Evolutionary conservation across 2,888 invertebrate genomes (phyloP).

Genomic region (Trachelus tabidus): DNA sequence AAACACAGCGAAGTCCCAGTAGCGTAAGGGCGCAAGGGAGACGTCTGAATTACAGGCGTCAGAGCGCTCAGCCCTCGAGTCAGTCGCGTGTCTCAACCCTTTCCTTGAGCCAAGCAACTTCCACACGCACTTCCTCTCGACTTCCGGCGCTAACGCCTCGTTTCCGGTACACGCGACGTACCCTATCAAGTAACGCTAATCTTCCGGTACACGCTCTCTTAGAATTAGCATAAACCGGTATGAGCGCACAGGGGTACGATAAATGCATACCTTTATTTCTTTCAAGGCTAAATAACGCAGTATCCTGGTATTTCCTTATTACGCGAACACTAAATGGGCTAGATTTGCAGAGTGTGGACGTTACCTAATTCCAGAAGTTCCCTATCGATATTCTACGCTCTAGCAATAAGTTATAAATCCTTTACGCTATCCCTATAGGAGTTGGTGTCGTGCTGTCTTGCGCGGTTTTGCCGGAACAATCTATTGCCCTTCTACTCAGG

Average conservation of each 20-base stretch:
- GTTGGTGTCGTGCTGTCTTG: slow-evolving; percentile 47
- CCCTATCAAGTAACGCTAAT: slow-evolving; percentile 9
- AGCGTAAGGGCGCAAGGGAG: not conserved
- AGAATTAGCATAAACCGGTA: slow-evolving; percentile 19
- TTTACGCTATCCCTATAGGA: slow-evolving; percentile 21
- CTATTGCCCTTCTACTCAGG: slow-evolving; percentile 46
- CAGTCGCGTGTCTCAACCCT: slow-evolving; percentile 3
- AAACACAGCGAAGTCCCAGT: not conserved
- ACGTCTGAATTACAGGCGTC: not conserved
- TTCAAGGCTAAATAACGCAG: not conserved
- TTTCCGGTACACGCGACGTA: slow-evolving; percentile 47
- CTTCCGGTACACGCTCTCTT: slow-evolving; percentile 6
- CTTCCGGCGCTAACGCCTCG: slow-evolving; percentile 44
- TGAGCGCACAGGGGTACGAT: not conserved
- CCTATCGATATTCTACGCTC: not conserved
- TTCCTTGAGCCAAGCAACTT: slow-evolving; percentile 25
- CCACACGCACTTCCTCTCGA: slow-evolving; percentile 55
- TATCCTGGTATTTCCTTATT: not conserved
- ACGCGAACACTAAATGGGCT: not conserved
- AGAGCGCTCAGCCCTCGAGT: not conserved
- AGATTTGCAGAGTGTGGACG: not conserved
- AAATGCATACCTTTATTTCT: not conserved
- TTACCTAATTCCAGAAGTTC: not conserved
- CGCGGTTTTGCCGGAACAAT: slow-evolving; percentile 53
- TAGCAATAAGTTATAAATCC: slow-evolving; percentile 48